Evolutionary conservation across 2,797 vertebrate species (phyloP), one percentile per base, ranked within the genome.

Genomic region (Microcaecilia unicolor): DNA sequence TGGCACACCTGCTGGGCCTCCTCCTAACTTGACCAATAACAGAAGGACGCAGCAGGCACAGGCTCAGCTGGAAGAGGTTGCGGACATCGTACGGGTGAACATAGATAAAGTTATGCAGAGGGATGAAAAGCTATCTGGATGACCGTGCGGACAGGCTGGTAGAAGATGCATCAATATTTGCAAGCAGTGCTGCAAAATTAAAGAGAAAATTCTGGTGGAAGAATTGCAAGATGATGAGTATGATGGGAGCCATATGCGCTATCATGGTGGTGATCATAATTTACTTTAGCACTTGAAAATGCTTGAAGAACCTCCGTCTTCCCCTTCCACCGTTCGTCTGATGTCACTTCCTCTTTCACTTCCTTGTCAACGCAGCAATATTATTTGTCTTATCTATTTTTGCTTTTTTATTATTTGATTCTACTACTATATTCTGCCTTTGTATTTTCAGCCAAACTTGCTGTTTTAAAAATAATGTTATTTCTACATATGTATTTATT

Each of bases 141-240:
- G 82, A 92, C 74, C 74, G 88, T 53, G 92, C 89, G 6, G 89
- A 94, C 0, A 91, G 89, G 2, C 84, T 94, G 37, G n/a, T n/a
- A n/a, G 86, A 92, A 0, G 89, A 89, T 38, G 91, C 91, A 15
- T 92, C 88, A 15, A 74, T 84, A 17, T 95, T 94, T 47, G 89
- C 95, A 71, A 97, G 87, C 40, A 93, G 87, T 0, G 92, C 91
- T 19, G 92, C 88, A 40, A 91, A 92, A 51, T 87, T 94, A 26
- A 93, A 95, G 76, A 91, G 90, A 64, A 95, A 93, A 76, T 94
- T 92, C 67, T 95, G 90, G 90, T 93, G 91, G 91, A 95, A 95
- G 76, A 92, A 95, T 69, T 93, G 87, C 81, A 94, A 93, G 88
- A 90, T 95, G n/a, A 71, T 67, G 61, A n/a, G n/a, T n/a, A n/a